Conservation (phyloP, 1,140 invertebrate genomes). For the Polyergus mexicanus region DNA sequence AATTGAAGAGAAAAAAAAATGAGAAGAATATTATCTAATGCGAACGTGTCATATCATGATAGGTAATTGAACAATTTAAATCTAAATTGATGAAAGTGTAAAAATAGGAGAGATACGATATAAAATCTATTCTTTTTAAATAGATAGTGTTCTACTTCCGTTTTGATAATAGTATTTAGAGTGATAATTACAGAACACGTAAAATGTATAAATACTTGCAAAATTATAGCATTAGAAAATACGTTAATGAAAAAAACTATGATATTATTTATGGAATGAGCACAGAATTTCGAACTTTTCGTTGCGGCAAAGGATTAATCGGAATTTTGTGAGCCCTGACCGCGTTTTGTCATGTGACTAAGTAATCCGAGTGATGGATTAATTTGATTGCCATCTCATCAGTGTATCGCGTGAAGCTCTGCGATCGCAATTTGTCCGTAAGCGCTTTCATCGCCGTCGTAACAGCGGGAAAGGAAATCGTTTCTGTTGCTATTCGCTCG, state of each 20-base stretch:
- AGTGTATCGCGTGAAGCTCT: constrained; percentile 30
- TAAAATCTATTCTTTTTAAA: constrained; percentile 26
- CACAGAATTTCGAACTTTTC: neutral
- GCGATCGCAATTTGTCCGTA: constrained; percentile 53
- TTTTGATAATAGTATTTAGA: constrained; percentile 11
- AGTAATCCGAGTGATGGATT: constrained; percentile 29
- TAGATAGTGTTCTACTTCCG: neutral
- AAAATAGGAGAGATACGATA: constrained; percentile 6
- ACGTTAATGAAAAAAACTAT: too few species aligned
- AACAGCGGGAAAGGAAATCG: constrained; percentile 25
- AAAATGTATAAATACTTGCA: neutral
- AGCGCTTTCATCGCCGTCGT: constrained; percentile 36
- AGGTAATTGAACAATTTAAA: constrained; percentile 19
- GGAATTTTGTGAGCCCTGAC: neutral
- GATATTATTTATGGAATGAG: neutral
- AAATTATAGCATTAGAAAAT: constrained; percentile 5
- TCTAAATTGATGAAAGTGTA: constrained; percentile 24
- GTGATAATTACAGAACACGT: neutral
- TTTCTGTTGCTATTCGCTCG: constrained; percentile 7
- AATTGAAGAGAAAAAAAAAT: neutral
- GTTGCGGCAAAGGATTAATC: neutral
- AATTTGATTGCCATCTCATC: constrained; percentile 50
- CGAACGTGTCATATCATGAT: neutral
- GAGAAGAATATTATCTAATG: neutral
- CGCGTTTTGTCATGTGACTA: constrained; percentile 11